Evolutionary conservation across 2,888 invertebrate species (phyloP), one percentile per base, ranked within the genome.

Genomic region (Folsomia manolachei): DNA sequence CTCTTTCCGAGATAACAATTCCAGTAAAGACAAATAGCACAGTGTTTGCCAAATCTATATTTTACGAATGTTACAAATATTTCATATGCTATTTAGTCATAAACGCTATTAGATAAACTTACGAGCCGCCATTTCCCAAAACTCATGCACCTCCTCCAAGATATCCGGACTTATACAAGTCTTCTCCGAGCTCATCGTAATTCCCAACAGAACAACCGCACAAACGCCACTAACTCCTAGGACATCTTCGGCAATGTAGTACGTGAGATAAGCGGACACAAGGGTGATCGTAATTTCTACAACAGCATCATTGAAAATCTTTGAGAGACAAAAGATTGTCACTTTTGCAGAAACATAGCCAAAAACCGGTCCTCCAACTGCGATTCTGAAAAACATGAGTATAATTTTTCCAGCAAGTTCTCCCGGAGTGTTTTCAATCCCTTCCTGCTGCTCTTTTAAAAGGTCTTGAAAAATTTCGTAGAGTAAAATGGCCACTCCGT

Each of bases 11-110:
- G 26, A 89, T 88, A 52, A 88, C 86, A 11, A 88, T 86, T 0
- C 89, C 88, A 0, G 88, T 87, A 82, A 88, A 86, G 0, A 88
- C 86, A 72, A 89, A 89, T 62, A 89, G 85, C 11, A 89, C 81
- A 0, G 88, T 87, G 78, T 89, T 89, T 9, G 85, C 84, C 73
- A 85, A 82, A 79, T 85, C 51, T 51, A 51, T 11, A 51, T 14
- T 14, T 9, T 9, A 51, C 11, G 9, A 14, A 51, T 11, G 51
- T 51, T 51, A 51, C 51, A 14, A 51, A 51, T 51, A 51, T 51
- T 51, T 51, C 51, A n/a, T n/a, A n/a, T n/a, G n/a, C n/a, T n/a
- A n/a, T n/a, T n/a, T n/a, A n/a, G n/a, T n/a, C n/a, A n/a, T n/a
- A n/a, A n/a, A n/a, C n/a, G n/a, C n/a, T n/a, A n/a, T n/a, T n/a